These are phyloP conservation scores for Byasa hedistus DNA, from an alignment of 2,888 invertebrate genomes.

Conservation along the genomic window DNA sequence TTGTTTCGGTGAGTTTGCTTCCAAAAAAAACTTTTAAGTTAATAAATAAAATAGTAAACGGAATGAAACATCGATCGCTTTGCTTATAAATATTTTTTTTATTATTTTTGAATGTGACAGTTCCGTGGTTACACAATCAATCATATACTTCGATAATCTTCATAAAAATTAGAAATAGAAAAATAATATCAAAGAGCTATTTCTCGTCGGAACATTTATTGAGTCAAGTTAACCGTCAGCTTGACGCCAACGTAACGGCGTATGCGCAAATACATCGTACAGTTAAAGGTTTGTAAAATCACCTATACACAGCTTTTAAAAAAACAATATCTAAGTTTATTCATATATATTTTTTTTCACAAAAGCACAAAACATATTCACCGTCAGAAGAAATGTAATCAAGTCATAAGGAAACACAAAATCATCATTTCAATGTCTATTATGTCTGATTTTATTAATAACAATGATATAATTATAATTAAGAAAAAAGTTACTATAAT, in stretches of 20 bases:
- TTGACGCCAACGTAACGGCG: slow-evolving; percentile 34
- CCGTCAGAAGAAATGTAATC: slow-evolving; percentile 47
- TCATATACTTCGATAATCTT: slow-evolving; percentile 71
- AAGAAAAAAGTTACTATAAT: slow-evolving; percentile 56
- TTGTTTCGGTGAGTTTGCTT: background rate
- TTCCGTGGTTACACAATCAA: slow-evolving; percentile 73
- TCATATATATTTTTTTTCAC: slow-evolving; percentile 36
- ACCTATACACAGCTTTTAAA: slow-evolving; percentile 37
- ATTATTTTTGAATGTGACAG: slow-evolving; percentile 76
- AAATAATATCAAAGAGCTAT: slow-evolving; percentile 79
- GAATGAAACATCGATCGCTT: slow-evolving; percentile 59
- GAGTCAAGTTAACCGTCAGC: slow-evolving; percentile 51
- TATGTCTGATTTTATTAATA: slow-evolving; percentile 70
- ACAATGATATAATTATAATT: slow-evolving; percentile 55
- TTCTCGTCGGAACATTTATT: slow-evolving; percentile 70
- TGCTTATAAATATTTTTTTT: slow-evolving; percentile 69
- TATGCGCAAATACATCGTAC: slow-evolving; percentile 41
- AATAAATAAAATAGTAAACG: background rate
- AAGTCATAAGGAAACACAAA: slow-evolving; percentile 55
- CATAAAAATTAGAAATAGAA: slow-evolving; percentile 79
- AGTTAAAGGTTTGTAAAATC: slow-evolving; percentile 44
- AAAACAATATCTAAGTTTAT: slow-evolving; percentile 42
- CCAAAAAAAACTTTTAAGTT: background rate
- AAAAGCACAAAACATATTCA: slow-evolving; percentile 53
- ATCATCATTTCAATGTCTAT: slow-evolving; percentile 48